These are phyloP conservation scores for Rallus limicola DNA, from an alignment of 2,113 vertebrate species.

Conservation along the genomic window DNA sequence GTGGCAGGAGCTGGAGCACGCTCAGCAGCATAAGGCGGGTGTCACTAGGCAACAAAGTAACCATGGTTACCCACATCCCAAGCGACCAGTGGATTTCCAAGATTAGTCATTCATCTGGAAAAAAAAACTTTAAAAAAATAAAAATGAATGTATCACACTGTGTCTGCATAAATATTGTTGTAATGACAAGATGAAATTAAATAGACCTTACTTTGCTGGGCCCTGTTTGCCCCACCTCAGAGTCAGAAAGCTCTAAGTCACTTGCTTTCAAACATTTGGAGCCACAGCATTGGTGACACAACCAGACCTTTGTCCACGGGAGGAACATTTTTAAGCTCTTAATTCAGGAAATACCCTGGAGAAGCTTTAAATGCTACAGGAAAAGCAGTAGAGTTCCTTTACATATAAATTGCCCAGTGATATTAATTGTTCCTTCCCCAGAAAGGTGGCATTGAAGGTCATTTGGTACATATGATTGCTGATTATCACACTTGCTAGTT, in stretches of 20 bases:
- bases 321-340: background rate
- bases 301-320: background rate
- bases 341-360: background rate
- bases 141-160: background rate
- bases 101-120: background rate
- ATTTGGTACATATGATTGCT: background rate
- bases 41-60: conserved; percentile 19
- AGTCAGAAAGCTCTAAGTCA: background rate
- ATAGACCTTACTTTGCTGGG: background rate
- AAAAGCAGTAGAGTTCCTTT: background rate
- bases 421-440: background rate
- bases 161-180: background rate
- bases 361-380: background rate
- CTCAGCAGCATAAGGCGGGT: background rate
- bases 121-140: background rate
- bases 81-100: rapidly evolving
- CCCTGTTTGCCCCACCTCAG: background rate
- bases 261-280: background rate
- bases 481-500: background rate
- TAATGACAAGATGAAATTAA: background rate
- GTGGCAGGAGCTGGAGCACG: background rate
- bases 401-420: background rate
- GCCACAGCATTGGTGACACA: background rate
- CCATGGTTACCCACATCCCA: conserved; percentile 34
- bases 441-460: background rate